Evolutionary conservation across 2,113 vertebrate species (phyloP).

Genomic region (Prunella fulvescens): DNA sequence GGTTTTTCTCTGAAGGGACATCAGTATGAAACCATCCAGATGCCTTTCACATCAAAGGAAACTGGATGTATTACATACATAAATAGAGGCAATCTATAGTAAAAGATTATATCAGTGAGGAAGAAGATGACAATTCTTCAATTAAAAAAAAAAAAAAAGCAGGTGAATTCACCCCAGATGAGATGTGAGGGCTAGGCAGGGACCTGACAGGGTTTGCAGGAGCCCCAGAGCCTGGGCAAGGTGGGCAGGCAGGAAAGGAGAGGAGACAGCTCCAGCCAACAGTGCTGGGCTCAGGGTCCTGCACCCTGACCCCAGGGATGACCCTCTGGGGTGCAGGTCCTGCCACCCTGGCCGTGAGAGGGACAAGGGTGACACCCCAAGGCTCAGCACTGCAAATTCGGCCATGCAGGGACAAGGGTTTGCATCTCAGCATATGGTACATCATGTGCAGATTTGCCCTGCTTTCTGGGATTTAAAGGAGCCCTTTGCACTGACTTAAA

Average conservation of each 20-base stretch:
- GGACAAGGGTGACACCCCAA: conserved; percentile 26
- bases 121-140: not conserved
- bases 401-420: not conserved
- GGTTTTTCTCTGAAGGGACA: not conserved
- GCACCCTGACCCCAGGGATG: not conserved
- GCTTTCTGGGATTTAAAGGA: not conserved
- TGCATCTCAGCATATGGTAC: not conserved
- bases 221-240: not conserved
- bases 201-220: not conserved
- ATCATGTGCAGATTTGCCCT: not conserved
- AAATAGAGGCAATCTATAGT: not conserved
- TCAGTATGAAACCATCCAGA: not conserved
- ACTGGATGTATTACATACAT: no score
- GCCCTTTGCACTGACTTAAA: not conserved
- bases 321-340: not conserved
- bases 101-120: not conserved
- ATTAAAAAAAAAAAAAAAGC: not conserved
- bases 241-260: not conserved
- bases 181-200: not conserved
- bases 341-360: not conserved
- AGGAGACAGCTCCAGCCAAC: not conserved
- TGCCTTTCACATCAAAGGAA: not conserved
- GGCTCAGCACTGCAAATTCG: not conserved
- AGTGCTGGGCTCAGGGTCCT: not conserved
- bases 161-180: not conserved